Conservation (phyloP, 2,888 invertebrate genomes). For the Caenorhabditis becei region DNA sequence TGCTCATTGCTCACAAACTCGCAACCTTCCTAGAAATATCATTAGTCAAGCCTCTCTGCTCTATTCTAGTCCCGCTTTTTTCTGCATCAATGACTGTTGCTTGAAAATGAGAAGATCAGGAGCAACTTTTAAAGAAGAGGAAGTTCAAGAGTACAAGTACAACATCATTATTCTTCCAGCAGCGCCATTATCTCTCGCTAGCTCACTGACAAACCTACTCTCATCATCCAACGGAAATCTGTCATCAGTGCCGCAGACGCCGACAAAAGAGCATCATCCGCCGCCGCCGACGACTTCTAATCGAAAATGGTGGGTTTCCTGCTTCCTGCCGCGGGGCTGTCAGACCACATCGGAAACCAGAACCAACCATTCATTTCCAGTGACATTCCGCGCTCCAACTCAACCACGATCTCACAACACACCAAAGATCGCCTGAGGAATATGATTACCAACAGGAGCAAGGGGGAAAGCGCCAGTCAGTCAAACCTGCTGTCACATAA, state of each 20-base stretch:
- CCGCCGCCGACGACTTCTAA: constrained; percentile 36
- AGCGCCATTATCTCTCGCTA: constrained; percentile 59
- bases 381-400: constrained; percentile 72
- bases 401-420: constrained; percentile 79
- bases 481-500: constrained; percentile 39
- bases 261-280: constrained; percentile 61
- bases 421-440: constrained; percentile 80
- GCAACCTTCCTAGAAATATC: too few relatives aligned
- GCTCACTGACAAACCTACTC: constrained; percentile 65
- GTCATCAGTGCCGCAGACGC: constrained; percentile 65
- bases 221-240: constrained; percentile 48
- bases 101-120: too few relatives aligned
- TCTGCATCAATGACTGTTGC: too few relatives aligned
- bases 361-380: too few relatives aligned
- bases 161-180: constrained; percentile 24
- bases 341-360: too few relatives aligned
- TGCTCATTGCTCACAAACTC: too few relatives aligned
- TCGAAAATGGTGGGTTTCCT: constrained; percentile 56
- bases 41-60: too few relatives aligned
- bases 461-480: constrained; percentile 66
- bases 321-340: constrained; percentile 1
- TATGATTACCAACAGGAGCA: constrained; percentile 76
- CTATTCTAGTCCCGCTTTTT: too few relatives aligned
- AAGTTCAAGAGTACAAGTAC: not conserved
- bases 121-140: too few relatives aligned